Conservation (phyloP, 1,140 invertebrate genomes). For the Choristoneura fumiferana region DNA sequence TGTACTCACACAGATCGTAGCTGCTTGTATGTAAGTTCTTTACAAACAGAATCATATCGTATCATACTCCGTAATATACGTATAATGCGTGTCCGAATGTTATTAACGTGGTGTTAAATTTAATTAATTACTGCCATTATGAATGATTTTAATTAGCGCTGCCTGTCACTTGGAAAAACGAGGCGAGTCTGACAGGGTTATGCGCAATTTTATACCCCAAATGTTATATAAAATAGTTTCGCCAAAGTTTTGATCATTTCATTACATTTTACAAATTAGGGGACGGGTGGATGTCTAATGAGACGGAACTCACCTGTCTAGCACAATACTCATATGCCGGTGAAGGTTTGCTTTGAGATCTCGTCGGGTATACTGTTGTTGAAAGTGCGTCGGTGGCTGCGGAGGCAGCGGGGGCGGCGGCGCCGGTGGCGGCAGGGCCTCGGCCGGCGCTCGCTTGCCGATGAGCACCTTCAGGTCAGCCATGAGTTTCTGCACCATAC, state of each 20-base stretch:
- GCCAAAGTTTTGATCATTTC: neutral
- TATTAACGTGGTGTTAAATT: neutral
- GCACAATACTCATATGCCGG: slow-evolving; percentile 75
- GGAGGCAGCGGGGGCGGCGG: slow-evolving; percentile 34
- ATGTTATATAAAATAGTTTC: no score
- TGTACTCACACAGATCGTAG: no score
- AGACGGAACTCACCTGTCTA: slow-evolving; percentile 70
- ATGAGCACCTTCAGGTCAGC: slow-evolving; percentile 74
- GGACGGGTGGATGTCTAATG: neutral
- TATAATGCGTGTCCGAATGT: slow-evolving; percentile 9
- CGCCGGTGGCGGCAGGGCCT: slow-evolving; percentile 38
- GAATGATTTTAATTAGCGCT: slow-evolving; percentile 7
- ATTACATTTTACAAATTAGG: neutral
- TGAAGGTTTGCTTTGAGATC: slow-evolving; percentile 74
- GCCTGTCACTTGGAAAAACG: slow-evolving; percentile 5
- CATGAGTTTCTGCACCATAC: slow-evolving; percentile 74
- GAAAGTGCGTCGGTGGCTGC: slow-evolving; percentile 16
- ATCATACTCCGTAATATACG: neutral
- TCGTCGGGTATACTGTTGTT: slow-evolving; percentile 64
- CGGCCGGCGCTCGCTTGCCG: slow-evolving; percentile 66
- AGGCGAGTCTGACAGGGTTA: neutral
- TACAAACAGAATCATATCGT: neutral
- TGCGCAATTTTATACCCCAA: neutral
- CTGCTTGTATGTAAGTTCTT: neutral
- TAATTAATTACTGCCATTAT: slow-evolving; percentile 6